Base-by-base conservation (phyloP, 1,140 invertebrate species). In the Drosophila repleta region DNA sequence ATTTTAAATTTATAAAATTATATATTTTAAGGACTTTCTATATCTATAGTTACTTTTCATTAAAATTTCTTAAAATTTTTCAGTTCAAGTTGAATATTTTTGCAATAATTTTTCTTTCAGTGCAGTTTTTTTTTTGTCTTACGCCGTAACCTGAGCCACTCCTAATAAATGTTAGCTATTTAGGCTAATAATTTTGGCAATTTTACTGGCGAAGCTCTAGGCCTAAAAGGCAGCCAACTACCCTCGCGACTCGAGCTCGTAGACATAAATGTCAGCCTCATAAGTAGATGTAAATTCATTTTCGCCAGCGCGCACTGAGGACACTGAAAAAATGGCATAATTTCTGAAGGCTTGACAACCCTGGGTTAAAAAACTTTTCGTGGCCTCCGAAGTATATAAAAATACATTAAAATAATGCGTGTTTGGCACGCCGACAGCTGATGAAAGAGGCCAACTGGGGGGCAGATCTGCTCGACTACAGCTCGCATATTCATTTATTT, bases 341-440 rank as follows among this genome's bases (percentile, higher is more conserved):
- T 71, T 78, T 74, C 39, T 18, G 48, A 60, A 20, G 24, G 32
- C 15, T 24, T 48, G 21, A 26, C 53, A 48, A 56, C 49, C 49
- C 51, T 61, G 64, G 64, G 78, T 64, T 88, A 87, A 7, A 71
- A 74, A 64, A 61, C 55, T 78, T 68, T 77, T 57, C 32, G 41
- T 45, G 69, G 72, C 10, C 10, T 71, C 41, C 13, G 24, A 45
- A 52, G 57, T 55, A 67, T 69, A 85, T 81, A 82, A 88, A 88
- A 88, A 74, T 67, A 87, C 82, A 87, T 87, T 87, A 87, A 88
- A 87, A 78, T 87, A 87, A 87, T 87, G 82, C 79, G 70, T 70
- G 60, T 64, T 72, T 56, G 41, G 52, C 62, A 72, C 79, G 60
- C 67, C 55, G 64, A 51, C 82, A 87, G 82, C 82, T 87, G 82